Evolutionary conservation across 2,888 invertebrate genomes (phyloP).

Genomic region (Lacanobia oleracea): DNA sequence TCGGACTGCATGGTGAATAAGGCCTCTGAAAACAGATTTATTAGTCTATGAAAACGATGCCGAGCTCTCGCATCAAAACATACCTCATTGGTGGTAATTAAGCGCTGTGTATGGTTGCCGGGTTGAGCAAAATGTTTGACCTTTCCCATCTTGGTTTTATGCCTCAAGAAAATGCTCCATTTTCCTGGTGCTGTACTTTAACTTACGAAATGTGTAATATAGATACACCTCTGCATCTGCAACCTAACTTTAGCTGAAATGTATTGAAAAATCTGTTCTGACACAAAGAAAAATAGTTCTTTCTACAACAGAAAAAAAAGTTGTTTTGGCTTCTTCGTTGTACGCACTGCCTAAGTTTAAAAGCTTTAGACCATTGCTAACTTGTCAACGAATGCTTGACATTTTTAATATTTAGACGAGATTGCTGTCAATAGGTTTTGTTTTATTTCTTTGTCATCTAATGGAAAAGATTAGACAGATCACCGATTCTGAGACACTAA

Average conservation of each 20-base stretch:
- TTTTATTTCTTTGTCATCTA: neutral
- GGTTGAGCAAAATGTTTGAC: too few species aligned
- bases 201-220: too few species aligned
- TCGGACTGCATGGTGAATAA: too few species aligned
- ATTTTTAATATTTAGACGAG: conserved; percentile 12
- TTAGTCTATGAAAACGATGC: too few species aligned
- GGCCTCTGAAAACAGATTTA: too few species aligned
- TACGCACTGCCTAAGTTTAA: conserved; percentile 9
- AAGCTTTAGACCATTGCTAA: neutral
- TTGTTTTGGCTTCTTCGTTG: conserved; percentile 8
- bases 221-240: too few species aligned
- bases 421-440: conserved; percentile 8
- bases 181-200: too few species aligned
- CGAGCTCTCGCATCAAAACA: too few species aligned
- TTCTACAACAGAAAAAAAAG: neutral
- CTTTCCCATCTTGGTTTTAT: too few species aligned
- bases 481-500: neutral
- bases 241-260: neutral
- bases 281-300: neutral
- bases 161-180: too few species aligned
- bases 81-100: too few species aligned
- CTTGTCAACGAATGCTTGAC: conserved; percentile 11
- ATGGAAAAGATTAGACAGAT: conserved; percentile 2
- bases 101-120: too few species aligned
- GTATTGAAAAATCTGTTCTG: neutral